These are phyloP conservation scores for Zapus hudsonius DNA, from an alignment of 2,113 vertebrate species.

Conservation along the genomic window DNA sequence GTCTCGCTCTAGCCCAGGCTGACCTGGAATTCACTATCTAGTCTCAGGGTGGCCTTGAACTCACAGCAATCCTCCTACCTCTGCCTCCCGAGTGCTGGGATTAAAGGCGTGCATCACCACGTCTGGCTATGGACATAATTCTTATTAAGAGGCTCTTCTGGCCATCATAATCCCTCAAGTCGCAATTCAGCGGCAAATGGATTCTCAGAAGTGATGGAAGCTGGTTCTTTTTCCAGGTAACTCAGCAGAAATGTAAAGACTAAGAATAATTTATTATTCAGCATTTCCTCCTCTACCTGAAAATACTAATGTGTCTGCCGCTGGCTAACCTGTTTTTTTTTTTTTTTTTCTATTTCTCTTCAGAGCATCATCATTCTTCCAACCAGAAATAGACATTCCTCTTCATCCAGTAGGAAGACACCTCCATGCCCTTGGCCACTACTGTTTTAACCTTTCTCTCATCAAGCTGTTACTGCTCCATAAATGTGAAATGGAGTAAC, in stretches of 20 bases:
- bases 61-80: too few species aligned
- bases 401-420: slow-evolving; percentile 38
- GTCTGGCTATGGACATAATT: slow-evolving; percentile 22
- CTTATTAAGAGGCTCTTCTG: slow-evolving; percentile 37
- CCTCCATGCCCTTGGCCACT: background rate
- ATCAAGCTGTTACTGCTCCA: background rate
- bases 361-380: background rate
- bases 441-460: background rate
- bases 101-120: too few species aligned
- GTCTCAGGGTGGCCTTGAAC: too few species aligned
- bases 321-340: slow-evolving; percentile 5
- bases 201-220: background rate
- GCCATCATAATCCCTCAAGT: slow-evolving; percentile 15
- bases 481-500: background rate
- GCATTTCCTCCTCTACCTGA: slow-evolving; percentile 24
- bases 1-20: too few species aligned
- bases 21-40: too few species aligned
- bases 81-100: too few species aligned
- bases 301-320: background rate
- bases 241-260: slow-evolving; percentile 48
- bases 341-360: background rate
- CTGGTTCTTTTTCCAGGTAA: background rate
- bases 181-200: slow-evolving; percentile 16
- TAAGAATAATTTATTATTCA: slow-evolving; percentile 20
- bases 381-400: slow-evolving; percentile 18